Evolutionary conservation across 2,888 invertebrate genomes (phyloP), one percentile per base, ranked within the genome.

Genomic region (Cylindroiulus punctatus): DNA sequence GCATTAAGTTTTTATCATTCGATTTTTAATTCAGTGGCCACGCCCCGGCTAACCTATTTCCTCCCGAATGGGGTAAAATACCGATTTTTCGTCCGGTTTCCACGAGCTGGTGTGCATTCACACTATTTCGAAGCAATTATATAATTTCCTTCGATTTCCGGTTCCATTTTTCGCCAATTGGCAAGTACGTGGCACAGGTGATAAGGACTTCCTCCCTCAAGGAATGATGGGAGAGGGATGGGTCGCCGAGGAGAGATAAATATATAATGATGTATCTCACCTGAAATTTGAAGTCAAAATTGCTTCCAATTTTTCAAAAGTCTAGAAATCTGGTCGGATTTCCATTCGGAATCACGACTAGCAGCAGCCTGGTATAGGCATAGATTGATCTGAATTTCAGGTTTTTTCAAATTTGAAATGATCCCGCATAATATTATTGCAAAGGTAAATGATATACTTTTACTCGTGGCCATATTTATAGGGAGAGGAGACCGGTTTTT

Each of bases 31-130:
- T 57, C 57, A n/a, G 5, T 57, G 5, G 22, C 57, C 57, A 57
- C 57, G 57, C 57, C 57, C 57, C n/a, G 57, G 57, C 57, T 57
- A 57, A 57, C 57, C 57, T 57, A 57, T 57, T 57, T 57, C 57
- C 57, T 57, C 57, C 57, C 19, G 57, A 57, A 57, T 57, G 57
- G 22, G 57, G 57, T 57, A 57, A 57, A 57, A n/a, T 57, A 19
- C 57, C n/a, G 57, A 57, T 57, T 57, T 57, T 57, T 57, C 57
- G 22, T 57, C 19, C 4, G 57, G 57, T 57, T 57, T 57, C 57
- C 57, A 57, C 57, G 19, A 57, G n/a, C 57, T 57, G 57, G n/a
- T 57, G 19, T 57, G 57, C 57, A 47, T 57, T 57, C 57, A n/a
- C 57, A n/a, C 57, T 57, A 57, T 57, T 57, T n/a, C n/a, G n/a